These are phyloP conservation scores for Platycheirus albimanus DNA, from an alignment of 2,888 invertebrate genomes.

Conservation along the genomic window DNA sequence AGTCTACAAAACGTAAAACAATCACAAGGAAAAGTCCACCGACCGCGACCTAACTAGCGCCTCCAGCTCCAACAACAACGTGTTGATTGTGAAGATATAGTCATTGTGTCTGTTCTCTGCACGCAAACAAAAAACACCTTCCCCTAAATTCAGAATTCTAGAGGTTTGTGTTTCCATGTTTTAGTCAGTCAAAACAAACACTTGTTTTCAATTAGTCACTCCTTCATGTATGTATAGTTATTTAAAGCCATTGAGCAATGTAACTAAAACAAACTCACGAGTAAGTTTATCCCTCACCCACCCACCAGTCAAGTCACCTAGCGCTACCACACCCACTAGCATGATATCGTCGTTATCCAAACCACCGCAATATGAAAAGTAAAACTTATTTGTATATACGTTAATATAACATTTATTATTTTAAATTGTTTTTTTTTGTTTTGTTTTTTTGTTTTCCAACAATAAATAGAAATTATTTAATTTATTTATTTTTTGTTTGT, in stretches of 20 bases:
- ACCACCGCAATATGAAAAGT: slow-evolving; percentile 42
- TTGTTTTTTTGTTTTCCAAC: slow-evolving; percentile 43
- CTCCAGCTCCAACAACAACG: not conserved
- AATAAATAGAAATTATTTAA: slow-evolving; percentile 26
- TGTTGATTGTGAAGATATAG: not conserved
- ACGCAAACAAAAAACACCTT: not conserved
- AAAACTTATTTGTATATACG: no score
- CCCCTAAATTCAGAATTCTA: not conserved
- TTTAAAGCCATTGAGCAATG: not conserved
- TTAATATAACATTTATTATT: slow-evolving; percentile 63
- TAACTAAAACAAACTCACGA: not conserved
- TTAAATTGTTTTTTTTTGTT: slow-evolving; percentile 6
- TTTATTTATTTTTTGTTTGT: slow-evolving; percentile 42
- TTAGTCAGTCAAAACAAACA: slow-evolving; percentile 16
- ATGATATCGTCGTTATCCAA: not conserved
- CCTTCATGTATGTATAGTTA: no score
- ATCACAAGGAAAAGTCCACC: not conserved
- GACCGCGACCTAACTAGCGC: no score
- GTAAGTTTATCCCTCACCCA: no score
- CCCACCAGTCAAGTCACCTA: no score
- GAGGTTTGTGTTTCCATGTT: not conserved
- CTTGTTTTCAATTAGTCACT: not conserved
- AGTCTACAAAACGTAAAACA: not conserved
- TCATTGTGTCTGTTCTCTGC: not conserved
- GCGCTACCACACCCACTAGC: no score